phyloP scores from a whole-genome alignment of 2,797 vertebrate species.

The Craterocephalus amniculus region DNA sequence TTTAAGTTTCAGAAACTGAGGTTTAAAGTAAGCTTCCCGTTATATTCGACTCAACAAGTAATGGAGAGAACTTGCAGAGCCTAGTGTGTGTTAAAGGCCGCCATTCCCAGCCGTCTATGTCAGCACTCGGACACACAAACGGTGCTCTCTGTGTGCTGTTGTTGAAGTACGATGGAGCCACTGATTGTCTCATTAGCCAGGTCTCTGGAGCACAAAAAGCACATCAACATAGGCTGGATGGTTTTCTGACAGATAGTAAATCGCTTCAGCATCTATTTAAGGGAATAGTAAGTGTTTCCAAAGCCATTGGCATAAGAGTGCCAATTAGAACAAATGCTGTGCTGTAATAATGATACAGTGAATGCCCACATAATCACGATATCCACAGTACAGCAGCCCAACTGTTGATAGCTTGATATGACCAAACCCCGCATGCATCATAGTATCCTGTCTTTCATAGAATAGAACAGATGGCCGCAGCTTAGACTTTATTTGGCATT shows the following conservation, averaged over 20 bases:
- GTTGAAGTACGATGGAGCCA: slow-evolving; percentile 37
- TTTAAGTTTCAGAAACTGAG: slow-evolving; percentile 12
- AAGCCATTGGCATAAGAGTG: slow-evolving; percentile 53
- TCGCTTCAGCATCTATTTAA: slow-evolving; percentile 56
- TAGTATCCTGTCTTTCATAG: slow-evolving; percentile 39
- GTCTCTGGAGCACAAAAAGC: slow-evolving; percentile 52
- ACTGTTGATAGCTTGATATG: slow-evolving; percentile 54
- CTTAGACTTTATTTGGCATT: slow-evolving; percentile 17
- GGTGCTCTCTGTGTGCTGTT: slow-evolving; percentile 16
- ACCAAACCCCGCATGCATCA: slow-evolving; percentile 40
- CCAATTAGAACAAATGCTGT: slow-evolving; percentile 42
- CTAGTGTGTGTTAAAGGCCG: slow-evolving; percentile 24
- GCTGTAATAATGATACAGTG: slow-evolving; percentile 40
- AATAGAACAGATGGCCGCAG: slow-evolving; percentile 51
- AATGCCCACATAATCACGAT: slow-evolving; percentile 37
- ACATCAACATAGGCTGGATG: slow-evolving; percentile 54
- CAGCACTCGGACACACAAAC: not conserved
- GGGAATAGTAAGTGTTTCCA: slow-evolving; percentile 26
- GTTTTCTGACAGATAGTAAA: slow-evolving; percentile 60
- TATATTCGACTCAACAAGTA: slow-evolving; percentile 10
- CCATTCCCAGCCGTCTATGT: slow-evolving; percentile 8
- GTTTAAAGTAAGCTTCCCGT: slow-evolving; percentile 25
- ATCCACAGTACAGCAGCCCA: slow-evolving; percentile 46
- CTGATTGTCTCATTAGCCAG: slow-evolving; percentile 49
- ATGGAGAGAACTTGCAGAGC: slow-evolving; percentile 4